Evolutionary conservation across 2,888 invertebrate genomes (phyloP), one percentile per base, ranked within the genome.

Genomic region (Mantis religiosa): DNA sequence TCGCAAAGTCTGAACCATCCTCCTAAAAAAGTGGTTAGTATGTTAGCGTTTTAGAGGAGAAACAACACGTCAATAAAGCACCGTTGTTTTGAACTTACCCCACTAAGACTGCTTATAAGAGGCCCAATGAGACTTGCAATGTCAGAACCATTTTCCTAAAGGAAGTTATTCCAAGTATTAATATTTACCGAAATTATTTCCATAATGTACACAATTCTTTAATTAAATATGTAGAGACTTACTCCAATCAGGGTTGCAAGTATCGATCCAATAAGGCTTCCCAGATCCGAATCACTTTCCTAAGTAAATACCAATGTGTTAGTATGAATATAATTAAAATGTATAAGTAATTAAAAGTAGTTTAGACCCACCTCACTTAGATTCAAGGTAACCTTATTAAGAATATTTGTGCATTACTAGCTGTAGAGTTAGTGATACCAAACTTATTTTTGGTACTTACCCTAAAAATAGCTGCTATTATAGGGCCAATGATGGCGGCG

Each of bases 181-280:
- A 71, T 71, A 71, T 71, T 6, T 71, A 20, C 54, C 20, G 20
- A 20, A 4, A 9, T 4, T 71, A 71, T 71, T 20, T 71, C 25
- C 54, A 0, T 71, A 71, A 54, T 14, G 54, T 15, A 20, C 4
- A 71, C 54, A 20, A 15, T 71, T 1, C 3, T 4, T 20, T 6
- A 82, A 27, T 28, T 25, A 84, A 84, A 34, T 34, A 25, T 84
- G 3, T 0, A 30, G 15, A 27, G 25, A 87, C 85, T 90, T 85
- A 90, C 89, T 88, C 90, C 89, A 47, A 88, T 89, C 87, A 87
- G 83, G n/a, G 87, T 41, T 3, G 89, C 88, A 20, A 90, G 28
- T 2, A 90, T 85, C 4, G 88, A 83, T 30, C 82, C 82, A 25
- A 87, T 27, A n/a, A 34, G 82, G 20, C 54, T 34, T 9, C 87